Conservation (phyloP, 2,113 vertebrate genomes). For the Merops nubicus region DNA sequence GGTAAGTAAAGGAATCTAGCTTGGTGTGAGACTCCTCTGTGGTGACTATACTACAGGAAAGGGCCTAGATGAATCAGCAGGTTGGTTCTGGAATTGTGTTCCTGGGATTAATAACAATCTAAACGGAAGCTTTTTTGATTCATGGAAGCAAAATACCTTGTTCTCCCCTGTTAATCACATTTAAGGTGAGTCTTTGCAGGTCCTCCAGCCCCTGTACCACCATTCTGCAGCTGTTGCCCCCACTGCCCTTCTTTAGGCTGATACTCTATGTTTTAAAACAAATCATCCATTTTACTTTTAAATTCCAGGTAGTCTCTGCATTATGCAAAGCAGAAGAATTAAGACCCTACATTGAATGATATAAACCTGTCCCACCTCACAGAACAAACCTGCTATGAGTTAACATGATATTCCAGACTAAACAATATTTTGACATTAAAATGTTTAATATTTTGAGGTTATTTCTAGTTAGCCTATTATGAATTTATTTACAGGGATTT, state of each 20-base stretch:
- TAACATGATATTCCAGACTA: neutral
- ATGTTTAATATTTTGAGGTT: neutral
- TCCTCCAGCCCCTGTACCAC: neutral
- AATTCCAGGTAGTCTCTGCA: neutral
- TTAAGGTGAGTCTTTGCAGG: neutral
- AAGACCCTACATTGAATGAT: neutral
- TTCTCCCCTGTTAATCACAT: neutral
- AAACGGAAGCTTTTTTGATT: neutral
- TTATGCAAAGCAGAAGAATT: neutral
- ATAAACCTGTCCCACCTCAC: neutral
- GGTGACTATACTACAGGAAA: neutral
- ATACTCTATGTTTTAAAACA: neutral
- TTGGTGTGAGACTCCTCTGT: fast-evolving
- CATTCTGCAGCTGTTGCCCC: neutral
- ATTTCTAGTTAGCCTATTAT: neutral
- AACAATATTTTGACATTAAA: neutral
- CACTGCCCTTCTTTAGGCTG: neutral
- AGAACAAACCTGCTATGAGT: neutral
- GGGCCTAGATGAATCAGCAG: neutral
- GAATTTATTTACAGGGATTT: neutral
- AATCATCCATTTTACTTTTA: neutral
- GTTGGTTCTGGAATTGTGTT: neutral
- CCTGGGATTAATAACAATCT: neutral
- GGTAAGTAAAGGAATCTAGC: neutral
- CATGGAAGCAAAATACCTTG: neutral